These are phyloP conservation scores for Semaprochilodus insignis DNA, from an alignment of 2,797 vertebrate genomes.

Conservation along the genomic window DNA sequence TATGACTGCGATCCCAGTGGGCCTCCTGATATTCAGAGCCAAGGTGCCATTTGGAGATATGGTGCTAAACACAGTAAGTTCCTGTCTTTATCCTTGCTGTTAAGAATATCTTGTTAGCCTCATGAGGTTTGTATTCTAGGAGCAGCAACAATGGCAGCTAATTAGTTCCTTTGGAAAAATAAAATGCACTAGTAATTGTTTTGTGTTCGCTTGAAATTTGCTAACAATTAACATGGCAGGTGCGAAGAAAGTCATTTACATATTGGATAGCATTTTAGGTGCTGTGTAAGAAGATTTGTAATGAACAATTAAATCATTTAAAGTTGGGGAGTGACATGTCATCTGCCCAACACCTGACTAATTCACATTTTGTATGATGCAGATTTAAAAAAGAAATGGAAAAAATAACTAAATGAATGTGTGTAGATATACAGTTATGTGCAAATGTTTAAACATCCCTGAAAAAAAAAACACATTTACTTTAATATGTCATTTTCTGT, in stretches of 20 bases:
- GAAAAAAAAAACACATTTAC: too few species aligned
- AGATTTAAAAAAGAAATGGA: not conserved
- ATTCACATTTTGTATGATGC: not conserved
- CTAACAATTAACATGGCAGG: not conserved
- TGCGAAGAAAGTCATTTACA: slow-evolving; percentile 9
- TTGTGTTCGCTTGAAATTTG: slow-evolving; percentile 16
- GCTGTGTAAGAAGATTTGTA: not conserved
- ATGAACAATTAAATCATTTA: slow-evolving; percentile 1
- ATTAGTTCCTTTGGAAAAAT: not conserved
- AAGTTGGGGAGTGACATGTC: not conserved
- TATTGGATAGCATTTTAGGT: not conserved
- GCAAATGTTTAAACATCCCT: too few species aligned
- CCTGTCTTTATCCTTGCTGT: not conserved
- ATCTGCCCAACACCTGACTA: not conserved
- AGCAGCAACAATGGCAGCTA: slow-evolving; percentile 9
- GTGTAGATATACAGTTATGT: not conserved
- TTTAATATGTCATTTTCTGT: too few species aligned
- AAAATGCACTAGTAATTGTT: slow-evolving; percentile 13
- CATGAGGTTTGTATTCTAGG: not conserved
- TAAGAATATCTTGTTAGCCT: slow-evolving; percentile 2
- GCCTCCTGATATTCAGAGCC: not conserved
- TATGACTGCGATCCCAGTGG: not conserved
- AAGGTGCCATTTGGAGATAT: not conserved
- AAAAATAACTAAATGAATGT: not conserved
- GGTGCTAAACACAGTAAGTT: not conserved